Percentiles rank a stretch among this genome's conserved stretches.
phyloP scores from a whole-genome alignment of 2,888 invertebrate genomes.

The Dicroscelio sp. region DNA sequence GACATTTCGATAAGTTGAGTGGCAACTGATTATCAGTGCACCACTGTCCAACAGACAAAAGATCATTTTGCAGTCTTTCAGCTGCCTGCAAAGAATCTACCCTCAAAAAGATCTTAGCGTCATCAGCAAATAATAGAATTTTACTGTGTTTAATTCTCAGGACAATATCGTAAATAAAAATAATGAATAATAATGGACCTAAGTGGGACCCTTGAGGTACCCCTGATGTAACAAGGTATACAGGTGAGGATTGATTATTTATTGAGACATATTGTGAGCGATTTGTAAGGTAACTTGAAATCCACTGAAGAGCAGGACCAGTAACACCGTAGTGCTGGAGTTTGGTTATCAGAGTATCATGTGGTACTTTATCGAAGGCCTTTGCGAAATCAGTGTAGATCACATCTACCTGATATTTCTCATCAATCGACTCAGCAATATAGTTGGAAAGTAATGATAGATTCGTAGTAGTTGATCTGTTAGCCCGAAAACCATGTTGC shows the following conservation, averaged over 20 bases:
- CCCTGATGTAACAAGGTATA: conserved; percentile 7
- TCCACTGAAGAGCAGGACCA: conserved; percentile 63
- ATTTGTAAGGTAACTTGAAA: conserved; percentile 56
- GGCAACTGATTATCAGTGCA: not conserved
- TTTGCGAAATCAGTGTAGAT: too few relatives aligned
- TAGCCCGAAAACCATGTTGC: conserved; percentile 53
- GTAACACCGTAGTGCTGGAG: conserved; percentile 50
- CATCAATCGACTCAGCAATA: conserved; percentile 73
- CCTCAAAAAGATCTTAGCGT: not conserved
- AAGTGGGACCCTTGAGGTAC: conserved; percentile 70
- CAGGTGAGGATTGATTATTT: not conserved
- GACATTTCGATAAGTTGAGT: not conserved
- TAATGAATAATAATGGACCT: conserved; percentile 55
- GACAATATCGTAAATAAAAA: conserved; percentile 47
- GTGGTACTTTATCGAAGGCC: conserved; percentile 83
- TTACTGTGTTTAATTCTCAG: not conserved
- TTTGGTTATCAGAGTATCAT: conserved; percentile 74
- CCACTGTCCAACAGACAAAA: not conserved
- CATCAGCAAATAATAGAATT: conserved; percentile 48
- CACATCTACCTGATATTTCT: conserved; percentile 50
- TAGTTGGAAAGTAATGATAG: conserved; percentile 45
- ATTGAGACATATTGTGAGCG: conserved; percentile 32
- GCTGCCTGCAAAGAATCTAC: conserved; percentile 7
- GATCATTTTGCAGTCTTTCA: not conserved
- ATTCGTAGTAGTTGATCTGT: conserved; percentile 40